Base-by-base conservation (phyloP, 2,888 invertebrate species). In the Notocelia uddmanniana region DNA sequence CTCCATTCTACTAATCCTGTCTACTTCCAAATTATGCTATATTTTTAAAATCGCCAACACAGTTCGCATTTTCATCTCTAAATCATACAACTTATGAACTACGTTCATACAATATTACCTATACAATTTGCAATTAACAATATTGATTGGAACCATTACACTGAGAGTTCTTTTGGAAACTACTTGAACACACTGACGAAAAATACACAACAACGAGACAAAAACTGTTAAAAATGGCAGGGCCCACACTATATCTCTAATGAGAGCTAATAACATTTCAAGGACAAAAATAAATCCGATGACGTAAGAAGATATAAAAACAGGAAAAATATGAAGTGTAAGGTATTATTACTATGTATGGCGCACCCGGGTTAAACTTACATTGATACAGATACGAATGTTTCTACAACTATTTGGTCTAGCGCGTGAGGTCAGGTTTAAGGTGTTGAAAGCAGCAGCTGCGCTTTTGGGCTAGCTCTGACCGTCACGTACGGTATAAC, bases 21-120 rank as follows among this genome's bases (percentile, higher is more conserved):
- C n/a, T n/a, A n/a, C n/a, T n/a, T n/a, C n/a, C n/a, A n/a, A n/a
- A n/a, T n/a, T 68, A 57, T 59, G 41, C 48, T 52, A 62, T 69
- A 64, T 64, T 70, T 70, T 52, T 41, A 64, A 70, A 66, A 58
- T 26, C 37, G 59, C 64, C 68, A 52, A 59, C n/a, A 23, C 26
- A 58, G n/a, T 31, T 18, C 31, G 63, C 31, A 58, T 18, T 41
- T 50, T 37, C 58, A 41, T 63, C 37, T 26, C 52, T 21, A 64
- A 70, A 64, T 64, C 64, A 70, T 70, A 70, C 58, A 52, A 70
- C 71, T 67, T 71, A 71, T 48, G 41, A 60, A 66, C 71, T 71
- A 71, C 34, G 41, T 67, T 41, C 71, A 71, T 71, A 71, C 67
- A 71, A 67, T 67, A 71, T 59, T 50, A n/a, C n/a, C n/a, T n/a